A percentile compares a stretch with the other conserved stretches of the same genome.
These are phyloP conservation scores for Heliocidaris tuberculata DNA, from an alignment of 35 echinoderm and acorn worm species.

Conservation along the genomic window DNA sequence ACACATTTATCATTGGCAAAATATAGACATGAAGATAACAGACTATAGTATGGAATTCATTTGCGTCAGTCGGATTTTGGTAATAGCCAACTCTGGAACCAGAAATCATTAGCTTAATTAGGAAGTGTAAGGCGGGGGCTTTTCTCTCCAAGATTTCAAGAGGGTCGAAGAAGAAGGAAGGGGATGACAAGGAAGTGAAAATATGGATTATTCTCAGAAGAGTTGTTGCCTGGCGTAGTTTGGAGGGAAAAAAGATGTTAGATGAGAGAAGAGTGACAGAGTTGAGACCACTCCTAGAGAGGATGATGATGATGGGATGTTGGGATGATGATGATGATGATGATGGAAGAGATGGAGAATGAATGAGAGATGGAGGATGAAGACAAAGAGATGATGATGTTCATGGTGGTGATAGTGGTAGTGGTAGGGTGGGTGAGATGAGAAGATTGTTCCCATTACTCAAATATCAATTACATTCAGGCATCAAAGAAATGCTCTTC, in stretches of 20 bases:
- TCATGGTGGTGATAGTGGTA: not conserved
- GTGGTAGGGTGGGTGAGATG: conserved; percentile 22
- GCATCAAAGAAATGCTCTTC: no score
- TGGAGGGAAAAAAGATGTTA: not conserved
- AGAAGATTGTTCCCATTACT: not conserved
- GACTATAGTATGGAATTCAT: conserved; percentile 36
- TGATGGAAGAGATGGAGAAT: conserved; percentile 16
- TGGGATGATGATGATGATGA: conserved; percentile 17
- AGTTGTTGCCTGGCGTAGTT: not conserved
- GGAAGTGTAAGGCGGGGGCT: conserved; percentile 16
- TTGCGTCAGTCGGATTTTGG: conserved; percentile 29
- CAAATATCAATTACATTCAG: not conserved
- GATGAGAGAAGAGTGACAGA: not conserved
- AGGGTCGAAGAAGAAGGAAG: not conserved
- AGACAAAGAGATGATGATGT: conserved; percentile 17
- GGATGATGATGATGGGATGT: not conserved
- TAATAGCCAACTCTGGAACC: conserved; percentile 35
- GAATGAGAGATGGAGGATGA: not conserved
- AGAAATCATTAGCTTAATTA: conserved; percentile 52
- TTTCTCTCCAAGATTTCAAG: not conserved
- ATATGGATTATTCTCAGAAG: conserved; percentile 44
- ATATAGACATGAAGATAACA: conserved; percentile 21
- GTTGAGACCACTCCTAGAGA: not conserved
- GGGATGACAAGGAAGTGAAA: not conserved
- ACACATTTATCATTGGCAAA: conserved; percentile 35